Base-by-base conservation (phyloP, 1,140 invertebrate species). In the Periplaneta americana region DNA sequence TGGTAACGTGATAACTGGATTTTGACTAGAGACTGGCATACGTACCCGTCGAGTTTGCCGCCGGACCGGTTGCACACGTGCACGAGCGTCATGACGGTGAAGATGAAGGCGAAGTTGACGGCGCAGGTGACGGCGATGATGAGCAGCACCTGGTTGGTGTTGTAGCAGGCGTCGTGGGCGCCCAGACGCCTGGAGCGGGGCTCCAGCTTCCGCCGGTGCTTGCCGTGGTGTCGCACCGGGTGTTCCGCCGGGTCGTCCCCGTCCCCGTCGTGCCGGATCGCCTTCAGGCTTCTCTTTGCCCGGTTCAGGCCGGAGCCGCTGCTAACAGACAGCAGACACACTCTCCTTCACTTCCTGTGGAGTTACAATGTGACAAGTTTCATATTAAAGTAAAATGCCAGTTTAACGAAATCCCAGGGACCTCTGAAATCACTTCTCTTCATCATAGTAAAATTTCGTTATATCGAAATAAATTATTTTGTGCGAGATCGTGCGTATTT, bases 51-150 rank as follows among this genome's bases (percentile, higher is more conserved):
- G 2, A 28, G 6, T 28, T 78, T 78, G 34, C 18, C 17, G 11
- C 34, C 76, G 35, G 34, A 17, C 5, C 79, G 79, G 66, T 48
- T 85, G 82, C 85, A 86, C 75, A 84, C 84, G 74, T 86, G 85
- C 15, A 86, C 85, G 80, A 85, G 84, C 17, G 82, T 83, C 83
- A 86, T 85, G 10, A 86, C 84, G 22, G 85, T 39, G n/a, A 86
- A 39, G 18, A 86, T 84, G 81, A 86, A 86, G 35, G 85, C 85
- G 74, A 86, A 85, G 82, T 86, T 86, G 36, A 86, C 82, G 18
- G 84, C 84, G 74, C 85, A 86, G 18, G 85, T 86, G 66, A 86
- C 80, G 5, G 83, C 85, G 17, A 86, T 85, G n/a, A 86, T 84
- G 34, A 85, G 80, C 8, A 86, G 82, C 28, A 86, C 85, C 80